Evolutionary conservation across 2,113 vertebrate species (phyloP).

Genomic region (Anoplopoma fimbria): DNA sequence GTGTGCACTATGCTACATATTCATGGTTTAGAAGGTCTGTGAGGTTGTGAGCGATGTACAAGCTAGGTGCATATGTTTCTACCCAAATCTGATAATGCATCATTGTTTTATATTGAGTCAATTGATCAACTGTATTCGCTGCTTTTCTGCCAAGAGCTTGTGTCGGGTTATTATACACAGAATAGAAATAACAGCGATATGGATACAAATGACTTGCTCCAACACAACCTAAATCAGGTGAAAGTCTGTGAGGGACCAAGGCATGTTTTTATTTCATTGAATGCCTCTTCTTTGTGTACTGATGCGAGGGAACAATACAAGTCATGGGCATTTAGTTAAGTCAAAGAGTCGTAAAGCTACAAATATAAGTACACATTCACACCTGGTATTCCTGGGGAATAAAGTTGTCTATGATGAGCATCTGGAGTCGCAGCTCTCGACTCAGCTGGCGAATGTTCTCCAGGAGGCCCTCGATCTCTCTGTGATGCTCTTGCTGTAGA

Average conservation of each 20-base stretch:
- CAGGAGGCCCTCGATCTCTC: slow-evolving; percentile 95
- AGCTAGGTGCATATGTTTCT: not conserved
- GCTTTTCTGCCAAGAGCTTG: not conserved
- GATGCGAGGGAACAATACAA: not conserved
- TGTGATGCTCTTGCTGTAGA: slow-evolving; percentile 96
- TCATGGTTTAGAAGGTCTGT: not conserved
- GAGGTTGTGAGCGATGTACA: not conserved
- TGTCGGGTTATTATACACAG: not conserved
- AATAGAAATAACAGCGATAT: not conserved
- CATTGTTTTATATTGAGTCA: not conserved
- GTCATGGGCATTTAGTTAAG: not conserved
- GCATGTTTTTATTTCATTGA: not conserved
- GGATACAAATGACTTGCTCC: not conserved
- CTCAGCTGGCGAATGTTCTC: slow-evolving; percentile 98
- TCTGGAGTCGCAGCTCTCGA: slow-evolving; percentile 95
- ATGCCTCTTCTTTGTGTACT: not conserved
- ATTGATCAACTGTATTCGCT: not conserved
- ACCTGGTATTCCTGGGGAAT: slow-evolving; percentile 99
- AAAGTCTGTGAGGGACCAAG: not conserved
- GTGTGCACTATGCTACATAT: not conserved
- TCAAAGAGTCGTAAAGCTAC: not conserved
- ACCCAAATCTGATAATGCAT: not conserved
- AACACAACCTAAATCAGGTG: not conserved
- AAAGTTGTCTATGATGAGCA: slow-evolving; percentile 98
- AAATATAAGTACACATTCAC: not conserved